Evolutionary conservation across 2,797 vertebrate genomes (phyloP), one percentile per base, ranked within the genome.

Genomic region (Labeo calbasu): DNA sequence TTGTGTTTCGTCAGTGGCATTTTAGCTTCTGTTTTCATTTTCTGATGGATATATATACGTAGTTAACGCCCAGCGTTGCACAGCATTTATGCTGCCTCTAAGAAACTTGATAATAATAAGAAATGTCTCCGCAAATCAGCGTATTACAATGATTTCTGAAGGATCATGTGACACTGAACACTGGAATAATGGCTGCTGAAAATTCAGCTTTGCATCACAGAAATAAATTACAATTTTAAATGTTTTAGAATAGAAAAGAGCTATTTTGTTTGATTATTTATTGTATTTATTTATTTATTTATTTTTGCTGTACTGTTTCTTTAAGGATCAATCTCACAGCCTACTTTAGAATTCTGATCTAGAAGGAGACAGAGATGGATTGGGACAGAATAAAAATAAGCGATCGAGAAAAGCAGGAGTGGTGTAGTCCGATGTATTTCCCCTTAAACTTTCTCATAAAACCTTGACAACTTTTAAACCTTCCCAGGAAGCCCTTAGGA

Each of bases 381-480:
- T 19, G 7, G n/a, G 55, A 32, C 70, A 19, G 59, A 25, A 77
- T 43, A 5, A 15, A 77, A 66, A 57, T 77, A 13, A n/a, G 71
- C n/a, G 28, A 36, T 53, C 43, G 51, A 12, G 6, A n/a, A 46
- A 50, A 32, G 51, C 14, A 15, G 7, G 14, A 36, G 25, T n/a
- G 17, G 59, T 46, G 53, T n/a, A 71, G 19, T 7, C 5, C 5
- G 25, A 46, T 9, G 9, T 15, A 3, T 71, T 57, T 68, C 4
- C 13, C 14, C 57, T 51, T 73, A 50, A 83, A 83, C 71, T 53
- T 77, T 63, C 81, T 43, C 81, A 66, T 28, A 59, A 69, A 84
- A 78, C 68, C 66, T 81, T 81, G 68, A 71, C 40, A 78, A 78
- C 53, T 84, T 79, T 72, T 71, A 63, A 78, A 84, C 46, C 66